A percentile compares a stretch with the other conserved stretches of the same genome.
Conservation (phyloP, 2,113 vertebrate species). For the Baryphthengus martii region DNA sequence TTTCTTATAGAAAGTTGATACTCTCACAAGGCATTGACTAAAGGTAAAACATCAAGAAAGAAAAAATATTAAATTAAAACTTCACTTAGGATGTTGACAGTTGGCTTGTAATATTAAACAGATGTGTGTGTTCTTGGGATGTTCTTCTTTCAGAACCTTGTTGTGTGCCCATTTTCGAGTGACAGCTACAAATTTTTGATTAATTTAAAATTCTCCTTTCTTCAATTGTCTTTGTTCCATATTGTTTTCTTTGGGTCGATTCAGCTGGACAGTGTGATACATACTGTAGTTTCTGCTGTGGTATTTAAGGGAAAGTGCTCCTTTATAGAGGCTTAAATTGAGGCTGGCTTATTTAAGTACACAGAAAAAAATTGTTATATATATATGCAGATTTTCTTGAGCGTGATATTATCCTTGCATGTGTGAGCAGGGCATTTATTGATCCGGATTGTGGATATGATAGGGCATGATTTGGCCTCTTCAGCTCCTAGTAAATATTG, state of each 20-base stretch:
- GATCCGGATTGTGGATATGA: neutral
- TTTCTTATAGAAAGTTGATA: conserved; percentile 96
- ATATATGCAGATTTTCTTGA: conserved; percentile 9
- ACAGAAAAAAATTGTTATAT: conserved; percentile 27
- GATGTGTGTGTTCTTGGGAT: conserved; percentile 89
- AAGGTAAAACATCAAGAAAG: conserved; percentile 98
- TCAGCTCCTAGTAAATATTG: neutral
- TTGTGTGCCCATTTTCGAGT: conserved; percentile 73
- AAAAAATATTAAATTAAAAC: conserved; percentile 98
- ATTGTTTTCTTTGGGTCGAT: conserved; percentile 18
- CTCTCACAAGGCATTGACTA: conserved; percentile 94
- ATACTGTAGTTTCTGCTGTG: neutral
- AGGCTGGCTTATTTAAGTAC: conserved; percentile 25
- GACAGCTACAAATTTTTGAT: conserved; percentile 83
- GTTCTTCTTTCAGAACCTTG: conserved; percentile 79
- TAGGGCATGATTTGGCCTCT: neutral
- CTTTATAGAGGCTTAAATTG: neutral
- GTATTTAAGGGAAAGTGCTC: neutral
- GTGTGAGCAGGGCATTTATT: neutral
- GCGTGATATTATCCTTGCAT: neutral
- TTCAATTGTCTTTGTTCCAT: conserved; percentile 47
- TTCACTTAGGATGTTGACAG: conserved; percentile 95
- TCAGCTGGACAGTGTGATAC: neutral
- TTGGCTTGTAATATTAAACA: conserved; percentile 94
- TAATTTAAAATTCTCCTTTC: conserved; percentile 70